Evolutionary conservation across 2,797 vertebrate genomes (phyloP).

Genomic region (Mormyrops boulengeri): DNA sequence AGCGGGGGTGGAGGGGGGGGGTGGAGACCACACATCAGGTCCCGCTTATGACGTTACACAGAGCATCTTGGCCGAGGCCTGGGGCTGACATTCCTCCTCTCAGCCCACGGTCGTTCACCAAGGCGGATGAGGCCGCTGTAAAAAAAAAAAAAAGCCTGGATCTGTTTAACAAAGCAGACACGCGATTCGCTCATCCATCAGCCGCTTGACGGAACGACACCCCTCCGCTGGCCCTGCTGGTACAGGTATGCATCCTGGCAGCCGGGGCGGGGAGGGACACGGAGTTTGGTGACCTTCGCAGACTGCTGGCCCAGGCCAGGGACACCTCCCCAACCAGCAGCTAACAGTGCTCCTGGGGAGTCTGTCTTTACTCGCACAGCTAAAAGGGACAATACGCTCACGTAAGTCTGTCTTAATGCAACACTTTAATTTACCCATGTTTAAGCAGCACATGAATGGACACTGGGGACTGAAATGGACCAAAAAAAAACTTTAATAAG

Average conservation of each 20-base stretch:
- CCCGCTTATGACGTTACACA: constrained; percentile 58
- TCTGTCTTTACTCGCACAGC: not conserved
- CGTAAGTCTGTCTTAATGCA: not conserved
- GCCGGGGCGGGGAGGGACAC: not conserved
- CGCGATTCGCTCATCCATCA: constrained; percentile 41
- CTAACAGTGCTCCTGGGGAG: not conserved
- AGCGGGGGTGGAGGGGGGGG: not conserved
- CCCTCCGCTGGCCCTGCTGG: constrained; percentile 22
- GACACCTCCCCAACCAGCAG: not conserved
- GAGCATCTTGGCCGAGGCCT: constrained; percentile 43
- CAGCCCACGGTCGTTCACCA: constrained; percentile 59
- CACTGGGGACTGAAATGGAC: not conserved
- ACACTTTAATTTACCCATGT: not conserved
- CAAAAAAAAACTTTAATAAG: not conserved
- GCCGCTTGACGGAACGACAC: constrained; percentile 27
- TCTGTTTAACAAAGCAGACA: constrained; percentile 53
- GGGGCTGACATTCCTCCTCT: constrained; percentile 43
- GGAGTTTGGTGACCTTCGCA: not conserved
- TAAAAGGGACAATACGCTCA: not conserved
- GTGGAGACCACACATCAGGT: constrained; percentile 51
- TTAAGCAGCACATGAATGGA: not conserved
- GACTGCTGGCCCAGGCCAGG: not conserved
- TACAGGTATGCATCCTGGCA: constrained; percentile 11
- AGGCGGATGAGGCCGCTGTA: constrained; percentile 60
- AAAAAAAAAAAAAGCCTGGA: constrained; percentile 47